Percentiles rank a stretch among this genome's conserved stretches.
Evolutionary conservation across 1,140 invertebrate species (phyloP).

Genomic region (Drosophila sp.): DNA sequence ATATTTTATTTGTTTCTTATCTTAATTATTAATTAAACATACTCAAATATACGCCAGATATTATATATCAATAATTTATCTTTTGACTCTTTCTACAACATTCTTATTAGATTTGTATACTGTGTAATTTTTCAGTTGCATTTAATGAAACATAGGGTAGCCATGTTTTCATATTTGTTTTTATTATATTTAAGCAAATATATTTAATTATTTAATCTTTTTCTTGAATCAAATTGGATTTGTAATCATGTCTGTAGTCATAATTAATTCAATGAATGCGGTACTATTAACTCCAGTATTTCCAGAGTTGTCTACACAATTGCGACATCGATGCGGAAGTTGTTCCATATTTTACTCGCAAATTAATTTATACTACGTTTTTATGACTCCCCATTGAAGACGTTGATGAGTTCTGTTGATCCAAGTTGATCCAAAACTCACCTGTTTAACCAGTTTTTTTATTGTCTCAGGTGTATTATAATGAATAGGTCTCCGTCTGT

Average conservation of each 20-base stretch:
- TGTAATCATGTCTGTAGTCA: neutral
- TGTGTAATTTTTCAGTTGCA: no score
- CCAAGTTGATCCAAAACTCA: constrained; percentile 1
- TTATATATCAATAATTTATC: neutral
- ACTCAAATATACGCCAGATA: neutral
- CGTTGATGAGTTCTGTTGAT: constrained; percentile 9
- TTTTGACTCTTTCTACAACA: neutral
- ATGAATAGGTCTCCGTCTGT: constrained; percentile 8
- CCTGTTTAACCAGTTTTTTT: constrained; percentile 5
- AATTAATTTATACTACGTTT: constrained; percentile 21
- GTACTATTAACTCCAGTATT: constrained; percentile 8
- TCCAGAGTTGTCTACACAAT: constrained; percentile 1
- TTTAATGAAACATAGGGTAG: no score
- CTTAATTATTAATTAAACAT: constrained; percentile 14
- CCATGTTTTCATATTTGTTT: no score
- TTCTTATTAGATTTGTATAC: no score
- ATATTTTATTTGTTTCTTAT: neutral
- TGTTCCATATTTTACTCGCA: constrained; percentile 18
- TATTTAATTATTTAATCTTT: no score
- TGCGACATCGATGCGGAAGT: constrained; percentile 22
- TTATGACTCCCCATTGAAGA: neutral
- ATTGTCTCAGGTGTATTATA: constrained; percentile 11
- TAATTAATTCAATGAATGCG: constrained; percentile 14
- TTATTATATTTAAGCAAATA: no score
- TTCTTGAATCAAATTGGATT: neutral